phyloP scores from a whole-genome alignment of 2,888 invertebrate species.

The Acanthoscelides obtectus region DNA sequence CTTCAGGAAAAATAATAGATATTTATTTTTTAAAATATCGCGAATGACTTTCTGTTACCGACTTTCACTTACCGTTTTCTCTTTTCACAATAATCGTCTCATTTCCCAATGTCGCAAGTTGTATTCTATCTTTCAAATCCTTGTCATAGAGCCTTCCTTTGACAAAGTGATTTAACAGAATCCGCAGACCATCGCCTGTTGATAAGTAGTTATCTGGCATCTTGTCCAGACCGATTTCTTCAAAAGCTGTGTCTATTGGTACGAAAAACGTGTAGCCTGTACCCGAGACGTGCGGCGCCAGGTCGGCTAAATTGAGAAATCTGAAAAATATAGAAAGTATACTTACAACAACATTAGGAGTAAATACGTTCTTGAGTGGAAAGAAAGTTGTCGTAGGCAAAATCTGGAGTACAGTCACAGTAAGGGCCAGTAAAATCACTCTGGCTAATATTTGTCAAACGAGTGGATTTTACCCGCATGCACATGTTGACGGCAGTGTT shows the following conservation, averaged over 20 bases:
- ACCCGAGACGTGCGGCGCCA: slow-evolving; percentile 58
- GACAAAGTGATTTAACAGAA: slow-evolving; percentile 59
- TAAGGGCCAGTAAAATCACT: too few species aligned
- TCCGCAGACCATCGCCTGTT: slow-evolving; percentile 54
- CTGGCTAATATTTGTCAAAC: too few species aligned
- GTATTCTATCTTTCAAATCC: slow-evolving; percentile 53
- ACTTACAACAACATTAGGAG: too few species aligned
- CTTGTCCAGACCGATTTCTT: slow-evolving; percentile 54
- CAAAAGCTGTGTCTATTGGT: slow-evolving; percentile 63
- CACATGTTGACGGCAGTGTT: too few species aligned
- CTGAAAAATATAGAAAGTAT: neutral
- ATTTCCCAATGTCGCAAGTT: slow-evolving; percentile 54
- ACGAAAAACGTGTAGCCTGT: slow-evolving; percentile 67
- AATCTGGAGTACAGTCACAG: too few species aligned
- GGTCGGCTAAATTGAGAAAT: slow-evolving; percentile 59
- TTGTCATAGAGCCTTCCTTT: slow-evolving; percentile 58
- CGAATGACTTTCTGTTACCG: too few species aligned
- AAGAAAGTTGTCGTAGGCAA: too few species aligned
- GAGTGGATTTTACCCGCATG: too few species aligned
- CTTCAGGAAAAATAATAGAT: too few species aligned
- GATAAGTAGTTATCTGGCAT: slow-evolving; percentile 56
- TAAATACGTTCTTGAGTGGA: too few species aligned
- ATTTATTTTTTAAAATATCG: too few species aligned
- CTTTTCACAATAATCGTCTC: slow-evolving; percentile 52
- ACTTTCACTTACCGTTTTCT: slow-evolving; percentile 40